Base-by-base conservation (phyloP, 2,113 vertebrate species). In the Nothocercus nigrocapillus region DNA sequence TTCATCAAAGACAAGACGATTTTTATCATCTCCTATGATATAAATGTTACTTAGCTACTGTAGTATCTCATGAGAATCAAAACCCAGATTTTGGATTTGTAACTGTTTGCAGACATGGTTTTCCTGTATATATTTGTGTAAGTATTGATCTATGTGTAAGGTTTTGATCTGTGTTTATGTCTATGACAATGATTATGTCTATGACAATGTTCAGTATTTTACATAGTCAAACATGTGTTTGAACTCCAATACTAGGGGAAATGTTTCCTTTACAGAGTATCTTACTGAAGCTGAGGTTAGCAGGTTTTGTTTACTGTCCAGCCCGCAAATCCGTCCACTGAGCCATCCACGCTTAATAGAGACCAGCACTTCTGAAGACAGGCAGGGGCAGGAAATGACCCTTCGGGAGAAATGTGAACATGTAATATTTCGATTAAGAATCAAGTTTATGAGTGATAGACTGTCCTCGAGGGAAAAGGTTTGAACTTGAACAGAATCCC, bases 161-260 rank as follows among this genome's bases (percentile, higher is more conserved):
- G 21, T 49, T 21, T 49, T 51, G 72, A 30, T 2, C 2, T 0
- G 2, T 51, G 9, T 68, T 89, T 44, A 17, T 24, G 32, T 6
- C 10, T 36, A 22, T 56, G 8, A 40, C 6, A 16, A 3, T 13
- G 51, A 25, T 53, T 53, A 53, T 25, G 24, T 53, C 51, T 53
- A 13, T 53, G 51, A 25, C 6, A 16, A 3, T 82, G 79, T 67
- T 59, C 25, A 42, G 7, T 75, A 47, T 68, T 89, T 72, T 68
- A 38, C 10, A 58, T 44, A 69, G 7, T 16, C 25, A 7, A 44
- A 49, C 25, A 2, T 30, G 27, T 79, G 9, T 56, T 80, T 82
- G 73, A 80, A 62, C 1, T 10, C n/a, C 34, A 15, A 3, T 56
- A 5, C 68, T 30, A 4, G 1, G 28, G n/a, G 25, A 72, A 53